These are phyloP conservation scores for Heptranchias perlo DNA, from an alignment of 2,113 vertebrate species.

Conservation along the genomic window DNA sequence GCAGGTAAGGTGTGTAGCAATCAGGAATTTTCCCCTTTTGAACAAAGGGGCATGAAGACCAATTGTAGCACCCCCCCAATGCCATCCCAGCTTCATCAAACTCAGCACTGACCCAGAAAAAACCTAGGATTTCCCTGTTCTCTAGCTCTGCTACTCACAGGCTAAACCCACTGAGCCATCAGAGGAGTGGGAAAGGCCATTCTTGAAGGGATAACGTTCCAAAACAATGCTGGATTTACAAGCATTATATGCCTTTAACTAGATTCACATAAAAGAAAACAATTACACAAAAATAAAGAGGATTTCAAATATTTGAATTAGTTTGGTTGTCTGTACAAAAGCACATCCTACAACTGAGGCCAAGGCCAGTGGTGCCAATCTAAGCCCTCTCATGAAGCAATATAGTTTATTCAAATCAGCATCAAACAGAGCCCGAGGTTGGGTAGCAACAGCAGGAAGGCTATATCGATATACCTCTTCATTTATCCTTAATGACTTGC, in stretches of 20 bases:
- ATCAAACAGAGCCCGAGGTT: too few species aligned
- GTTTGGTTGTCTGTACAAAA: neutral
- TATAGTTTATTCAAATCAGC: neutral
- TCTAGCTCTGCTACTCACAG: neutral
- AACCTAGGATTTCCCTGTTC: neutral
- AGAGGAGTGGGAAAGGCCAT: too few species aligned
- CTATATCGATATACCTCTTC: neutral
- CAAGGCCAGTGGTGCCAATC: neutral
- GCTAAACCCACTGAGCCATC: neutral
- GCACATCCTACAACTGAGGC: neutral
- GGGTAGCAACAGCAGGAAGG: neutral
- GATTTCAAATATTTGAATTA: neutral
- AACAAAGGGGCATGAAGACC: too few species aligned
- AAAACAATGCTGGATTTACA: neutral
- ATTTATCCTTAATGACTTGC: neutral
- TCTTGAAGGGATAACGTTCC: neutral
- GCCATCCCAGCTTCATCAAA: too few species aligned
- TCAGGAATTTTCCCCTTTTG: too few species aligned
- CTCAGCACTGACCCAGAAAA: neutral
- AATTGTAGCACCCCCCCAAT: too few species aligned
- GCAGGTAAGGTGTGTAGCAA: too few species aligned
- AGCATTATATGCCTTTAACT: neutral
- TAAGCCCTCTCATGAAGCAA: neutral
- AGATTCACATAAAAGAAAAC: neutral
- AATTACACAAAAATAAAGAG: neutral